Evolutionary conservation across 2,113 vertebrate species (phyloP).

Genomic region (human (Homo sapiens)): DNA sequence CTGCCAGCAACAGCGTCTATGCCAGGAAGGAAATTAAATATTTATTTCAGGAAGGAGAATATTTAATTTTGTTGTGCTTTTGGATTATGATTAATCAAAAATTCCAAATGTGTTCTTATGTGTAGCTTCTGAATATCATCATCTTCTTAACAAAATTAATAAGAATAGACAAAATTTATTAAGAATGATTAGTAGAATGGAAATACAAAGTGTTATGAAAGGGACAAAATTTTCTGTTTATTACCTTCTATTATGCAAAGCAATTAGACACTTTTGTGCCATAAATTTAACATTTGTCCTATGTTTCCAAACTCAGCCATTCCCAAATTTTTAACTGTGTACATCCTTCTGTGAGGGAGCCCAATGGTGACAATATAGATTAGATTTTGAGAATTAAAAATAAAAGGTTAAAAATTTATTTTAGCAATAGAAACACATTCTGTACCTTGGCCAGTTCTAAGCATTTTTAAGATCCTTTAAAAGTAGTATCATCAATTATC

Average conservation of each 20-base stretch:
- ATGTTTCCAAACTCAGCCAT: neutral
- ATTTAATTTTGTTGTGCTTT: slow-evolving; percentile 2
- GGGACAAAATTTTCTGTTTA: neutral
- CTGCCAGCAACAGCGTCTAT: slow-evolving; percentile 1
- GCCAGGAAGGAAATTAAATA: slow-evolving; percentile 23
- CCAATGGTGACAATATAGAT: neutral
- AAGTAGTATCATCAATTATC: neutral
- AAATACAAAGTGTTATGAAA: neutral
- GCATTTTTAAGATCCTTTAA: neutral
- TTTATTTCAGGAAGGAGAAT: slow-evolving; percentile 10
- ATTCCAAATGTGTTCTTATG: neutral
- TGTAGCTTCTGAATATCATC: neutral
- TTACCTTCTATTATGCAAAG: neutral
- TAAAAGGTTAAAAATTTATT: neutral
- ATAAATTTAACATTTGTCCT: neutral
- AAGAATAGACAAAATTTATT: slow-evolving; percentile 7
- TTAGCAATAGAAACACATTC: neutral
- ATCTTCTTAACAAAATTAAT: neutral
- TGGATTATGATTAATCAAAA: slow-evolving; percentile 17
- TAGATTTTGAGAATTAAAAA: neutral
- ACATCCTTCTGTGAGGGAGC: neutral
- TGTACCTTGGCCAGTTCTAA: neutral
- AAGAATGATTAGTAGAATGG: neutral
- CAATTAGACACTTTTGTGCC: neutral
- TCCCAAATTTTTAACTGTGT: neutral